phyloP scores from a whole-genome alignment of 1,140 invertebrate species.

The Aphis craccivora region DNA sequence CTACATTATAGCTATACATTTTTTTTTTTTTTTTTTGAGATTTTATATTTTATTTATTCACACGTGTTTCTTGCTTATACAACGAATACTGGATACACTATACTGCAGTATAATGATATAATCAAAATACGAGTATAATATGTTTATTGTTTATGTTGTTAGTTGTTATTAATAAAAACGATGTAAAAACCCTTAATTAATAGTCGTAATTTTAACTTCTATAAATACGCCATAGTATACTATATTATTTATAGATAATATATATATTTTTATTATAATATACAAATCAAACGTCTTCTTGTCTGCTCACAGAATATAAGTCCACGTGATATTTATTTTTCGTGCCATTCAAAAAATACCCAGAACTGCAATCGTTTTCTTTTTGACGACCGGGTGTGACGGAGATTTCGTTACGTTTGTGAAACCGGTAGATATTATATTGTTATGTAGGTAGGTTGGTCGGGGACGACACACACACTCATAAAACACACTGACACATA shows the following conservation, averaged over 20 bases:
- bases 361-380: neutral
- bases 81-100: neutral
- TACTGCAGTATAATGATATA: neutral
- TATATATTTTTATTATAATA: neutral
- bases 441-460: neutral
- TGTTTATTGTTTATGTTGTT: neutral
- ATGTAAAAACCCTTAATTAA: neutral
- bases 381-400: neutral
- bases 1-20: neutral
- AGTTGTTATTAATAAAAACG: neutral
- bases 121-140: neutral
- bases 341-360: neutral
- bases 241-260: neutral
- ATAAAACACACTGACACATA: neutral
- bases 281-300: neutral
- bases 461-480: neutral
- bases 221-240: neutral
- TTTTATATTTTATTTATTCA: constrained; percentile 21
- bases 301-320: neutral
- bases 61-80: neutral
- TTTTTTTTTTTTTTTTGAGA: neutral
- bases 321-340: neutral
- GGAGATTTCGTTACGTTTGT: constrained; percentile 10
- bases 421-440: neutral
- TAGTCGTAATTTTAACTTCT: neutral